Evolutionary conservation across 2,888 invertebrate species (phyloP), one percentile per base, ranked within the genome.

Genomic region (Temnothorax ravouxi): DNA sequence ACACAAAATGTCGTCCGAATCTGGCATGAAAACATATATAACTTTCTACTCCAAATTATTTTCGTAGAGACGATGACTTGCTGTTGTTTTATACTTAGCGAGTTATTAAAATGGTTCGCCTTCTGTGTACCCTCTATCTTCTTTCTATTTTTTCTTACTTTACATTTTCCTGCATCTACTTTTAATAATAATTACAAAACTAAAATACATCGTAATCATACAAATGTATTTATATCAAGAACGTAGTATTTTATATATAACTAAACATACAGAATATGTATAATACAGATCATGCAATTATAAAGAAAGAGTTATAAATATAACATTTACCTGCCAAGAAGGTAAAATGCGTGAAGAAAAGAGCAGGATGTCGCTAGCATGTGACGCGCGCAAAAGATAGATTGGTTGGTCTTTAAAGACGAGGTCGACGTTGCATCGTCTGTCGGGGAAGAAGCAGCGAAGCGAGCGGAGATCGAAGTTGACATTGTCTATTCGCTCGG

Each of bases 71-170:
- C 34, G 18, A 62, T 6, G 21, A 62, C 47, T 62, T 41, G 38
- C 29, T 21, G 56, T 44, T 54, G n/a, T 56, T 34, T 4, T 67
- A 21, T n/a, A 29, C 6, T 25, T 44, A 0, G 34, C 13, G 18
- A 69, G 34, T 69, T 69, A 71, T 80, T 79, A 71, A 80, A 80
- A 18, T 71, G 34, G 9, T 2, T 47, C 47, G 9, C 34, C n/a
- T 4, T 38, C 18, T 54, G 0, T 34, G 6, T 34, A 34, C 34
- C 6, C 13, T 25, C 1, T 34, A 38, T n/a, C 9, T 41, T 54
- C 41, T 29, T 21, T 41, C 9, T 13, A 4, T n/a, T 38, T 34
- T 62, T 11, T 21, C 38, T 56, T 29, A 5, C 6, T 34, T 34
- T 4, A 34, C 34, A 56, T 47, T 56, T 13, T 44, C 11, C 21